Conservation (phyloP, 2,113 vertebrate species). For the Panthera leo region DNA sequence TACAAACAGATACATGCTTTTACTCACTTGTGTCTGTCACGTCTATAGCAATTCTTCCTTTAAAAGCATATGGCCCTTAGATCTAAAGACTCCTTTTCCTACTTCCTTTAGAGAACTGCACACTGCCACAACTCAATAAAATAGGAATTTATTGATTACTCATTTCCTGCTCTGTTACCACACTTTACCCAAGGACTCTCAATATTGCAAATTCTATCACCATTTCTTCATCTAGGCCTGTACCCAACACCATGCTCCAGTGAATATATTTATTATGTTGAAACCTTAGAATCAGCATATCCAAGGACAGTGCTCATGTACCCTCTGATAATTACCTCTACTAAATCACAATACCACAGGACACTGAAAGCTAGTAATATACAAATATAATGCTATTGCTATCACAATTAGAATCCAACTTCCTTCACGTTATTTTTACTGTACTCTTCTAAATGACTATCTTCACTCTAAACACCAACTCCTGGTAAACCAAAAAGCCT, state of each 20-base stretch:
- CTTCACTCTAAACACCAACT: constrained; percentile 51
- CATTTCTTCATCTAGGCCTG: background rate
- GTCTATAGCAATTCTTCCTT: background rate
- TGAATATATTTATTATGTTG: background rate
- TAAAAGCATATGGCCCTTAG: background rate
- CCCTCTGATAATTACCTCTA: background rate
- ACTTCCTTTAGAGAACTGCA: background rate
- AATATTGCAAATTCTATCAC: background rate
- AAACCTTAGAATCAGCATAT: background rate
- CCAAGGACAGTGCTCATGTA: background rate
- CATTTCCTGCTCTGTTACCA: background rate
- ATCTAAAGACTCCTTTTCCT: background rate
- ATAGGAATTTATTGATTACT: background rate
- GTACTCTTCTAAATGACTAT: constrained; percentile 32
- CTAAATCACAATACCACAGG: background rate
- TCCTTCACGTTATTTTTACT: background rate
- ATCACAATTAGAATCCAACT: constrained; percentile 7
- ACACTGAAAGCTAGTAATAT: background rate
- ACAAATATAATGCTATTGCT: background rate
- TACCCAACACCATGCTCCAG: background rate
- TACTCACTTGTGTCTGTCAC: background rate
- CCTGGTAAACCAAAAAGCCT: background rate
- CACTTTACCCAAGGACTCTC: background rate
- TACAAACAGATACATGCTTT: background rate
- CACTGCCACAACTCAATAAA: background rate